Evolutionary conservation across 1,140 invertebrate species (phyloP).

Genomic region (Drosophila subpulchrella): DNA sequence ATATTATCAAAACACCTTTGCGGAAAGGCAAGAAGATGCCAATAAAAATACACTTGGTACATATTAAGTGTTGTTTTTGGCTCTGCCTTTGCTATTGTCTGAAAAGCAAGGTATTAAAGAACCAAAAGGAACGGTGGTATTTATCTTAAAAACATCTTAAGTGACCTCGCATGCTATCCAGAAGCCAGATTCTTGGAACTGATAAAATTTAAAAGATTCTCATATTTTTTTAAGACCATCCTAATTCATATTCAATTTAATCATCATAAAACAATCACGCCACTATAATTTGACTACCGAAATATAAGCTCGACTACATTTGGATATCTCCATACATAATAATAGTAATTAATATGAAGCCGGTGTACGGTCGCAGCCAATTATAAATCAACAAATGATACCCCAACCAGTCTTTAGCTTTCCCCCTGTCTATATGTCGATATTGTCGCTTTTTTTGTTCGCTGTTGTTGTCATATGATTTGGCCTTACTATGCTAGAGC

Average conservation of each 20-base stretch:
- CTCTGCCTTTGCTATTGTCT: neutral
- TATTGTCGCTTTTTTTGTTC: constrained; percentile 15
- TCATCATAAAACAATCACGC: constrained; percentile 29
- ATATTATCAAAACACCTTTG: too few relatives aligned
- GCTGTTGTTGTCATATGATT: constrained; percentile 19
- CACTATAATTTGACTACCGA: constrained; percentile 44
- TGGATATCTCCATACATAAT: constrained; percentile 50
- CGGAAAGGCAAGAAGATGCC: too few relatives aligned
- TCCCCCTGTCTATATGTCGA: constrained; percentile 16
- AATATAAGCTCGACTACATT: constrained; percentile 17
- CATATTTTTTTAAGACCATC: neutral
- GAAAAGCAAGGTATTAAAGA: neutral
- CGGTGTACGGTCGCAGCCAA: constrained; percentile 38
- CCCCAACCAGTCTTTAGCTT: constrained; percentile 21
- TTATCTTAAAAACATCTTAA: neutral
- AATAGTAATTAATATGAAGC: constrained; percentile 48
- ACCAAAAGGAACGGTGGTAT: neutral
- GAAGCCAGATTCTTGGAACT: constrained; percentile 19
- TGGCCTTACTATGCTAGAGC: constrained; percentile 48
- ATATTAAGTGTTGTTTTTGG: neutral
- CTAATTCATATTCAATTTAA: constrained; percentile 35
- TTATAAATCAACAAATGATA: constrained; percentile 48
- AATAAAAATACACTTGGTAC: too few relatives aligned
- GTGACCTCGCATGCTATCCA: neutral
- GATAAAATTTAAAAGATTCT: constrained; percentile 1